A percentile compares a stretch with the other conserved stretches of the same genome.
Evolutionary conservation across 2,113 vertebrate species (phyloP).

Genomic region (Aphyosemion australe): DNA sequence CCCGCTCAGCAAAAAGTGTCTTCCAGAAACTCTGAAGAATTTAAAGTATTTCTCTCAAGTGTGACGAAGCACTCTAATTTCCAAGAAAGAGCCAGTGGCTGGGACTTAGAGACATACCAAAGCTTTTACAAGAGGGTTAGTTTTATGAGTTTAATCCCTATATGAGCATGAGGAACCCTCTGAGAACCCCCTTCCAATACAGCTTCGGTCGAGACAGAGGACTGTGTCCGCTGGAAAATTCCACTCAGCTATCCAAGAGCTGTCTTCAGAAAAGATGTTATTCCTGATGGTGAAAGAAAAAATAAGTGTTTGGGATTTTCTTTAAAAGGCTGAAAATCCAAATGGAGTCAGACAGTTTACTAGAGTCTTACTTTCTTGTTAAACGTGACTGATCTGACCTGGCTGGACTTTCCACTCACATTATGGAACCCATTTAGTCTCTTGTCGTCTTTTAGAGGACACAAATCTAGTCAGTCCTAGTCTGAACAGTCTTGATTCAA

Average conservation of each 20-base stretch:
- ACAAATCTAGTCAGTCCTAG: too few relatives aligned
- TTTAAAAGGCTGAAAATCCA: slow-evolving; percentile 23
- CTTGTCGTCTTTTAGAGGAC: background rate
- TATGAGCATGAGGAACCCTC: slow-evolving; percentile 50
- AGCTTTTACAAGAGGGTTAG: slow-evolving; percentile 49
- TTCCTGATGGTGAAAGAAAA: slow-evolving; percentile 41
- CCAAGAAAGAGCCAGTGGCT: slow-evolving; percentile 43
- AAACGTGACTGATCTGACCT: background rate
- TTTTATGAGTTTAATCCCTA: slow-evolving; percentile 63
- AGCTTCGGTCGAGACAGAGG: slow-evolving; percentile 16
- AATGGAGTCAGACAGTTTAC: slow-evolving; percentile 23
- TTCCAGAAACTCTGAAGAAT: slow-evolving; percentile 57
- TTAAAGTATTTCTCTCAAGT: slow-evolving; percentile 50
- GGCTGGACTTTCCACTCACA: background rate
- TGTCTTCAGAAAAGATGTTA: slow-evolving; percentile 50
- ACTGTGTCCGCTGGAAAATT: slow-evolving; percentile 67
- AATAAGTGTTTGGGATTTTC: slow-evolving; percentile 15
- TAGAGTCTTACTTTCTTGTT: slow-evolving; percentile 2
- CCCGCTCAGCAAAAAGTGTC: slow-evolving; percentile 66
- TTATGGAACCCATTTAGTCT: slow-evolving; percentile 1
- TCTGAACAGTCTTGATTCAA: too few relatives aligned
- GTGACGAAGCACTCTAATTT: slow-evolving; percentile 59
- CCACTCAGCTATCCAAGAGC: slow-evolving; percentile 51
- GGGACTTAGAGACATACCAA: slow-evolving; percentile 49
- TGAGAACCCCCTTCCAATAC: slow-evolving; percentile 19